These are phyloP conservation scores for Chloroclysta siterata DNA, from an alignment of 2,888 invertebrate genomes.

Conservation along the genomic window DNA sequence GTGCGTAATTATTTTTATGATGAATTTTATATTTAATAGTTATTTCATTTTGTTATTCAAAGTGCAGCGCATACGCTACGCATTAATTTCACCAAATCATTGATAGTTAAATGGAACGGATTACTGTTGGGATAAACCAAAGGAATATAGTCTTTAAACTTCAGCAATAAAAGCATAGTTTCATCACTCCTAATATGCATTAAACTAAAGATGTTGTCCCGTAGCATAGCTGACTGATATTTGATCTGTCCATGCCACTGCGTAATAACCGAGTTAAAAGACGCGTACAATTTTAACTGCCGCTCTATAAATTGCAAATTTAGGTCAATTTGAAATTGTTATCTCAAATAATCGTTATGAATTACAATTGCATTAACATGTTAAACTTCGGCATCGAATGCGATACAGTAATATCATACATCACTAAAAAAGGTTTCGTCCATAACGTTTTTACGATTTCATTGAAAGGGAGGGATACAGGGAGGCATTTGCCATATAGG, in stretches of 20 bases:
- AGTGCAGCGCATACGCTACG: constrained; percentile 32
- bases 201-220: constrained; percentile 11
- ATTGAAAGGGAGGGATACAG: neutral
- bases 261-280: constrained; percentile 50
- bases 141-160: neutral
- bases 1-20: constrained; percentile 39
- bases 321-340: constrained; percentile 38
- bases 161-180: constrained; percentile 8
- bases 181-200: constrained; percentile 5
- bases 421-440: constrained; percentile 3
- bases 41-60: constrained; percentile 53
- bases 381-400: constrained; percentile 19
- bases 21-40: constrained; percentile 50
- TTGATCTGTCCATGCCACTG: constrained; percentile 54
- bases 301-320: constrained; percentile 34
- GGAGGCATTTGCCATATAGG: constrained; percentile 1
- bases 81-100: no score
- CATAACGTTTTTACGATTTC: constrained; percentile 5
- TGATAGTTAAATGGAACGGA: no score
- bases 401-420: constrained; percentile 20
- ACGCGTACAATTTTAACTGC: constrained; percentile 32
- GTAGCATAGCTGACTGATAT: constrained; percentile 23
- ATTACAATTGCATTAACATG: constrained; percentile 29
- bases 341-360: constrained; percentile 29
- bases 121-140: no score